Percentiles rank a stretch among this genome's conserved stretches.
These are phyloP conservation scores for Nebria brevicollis DNA, from an alignment of 2,888 invertebrate species.

Conservation along the genomic window DNA sequence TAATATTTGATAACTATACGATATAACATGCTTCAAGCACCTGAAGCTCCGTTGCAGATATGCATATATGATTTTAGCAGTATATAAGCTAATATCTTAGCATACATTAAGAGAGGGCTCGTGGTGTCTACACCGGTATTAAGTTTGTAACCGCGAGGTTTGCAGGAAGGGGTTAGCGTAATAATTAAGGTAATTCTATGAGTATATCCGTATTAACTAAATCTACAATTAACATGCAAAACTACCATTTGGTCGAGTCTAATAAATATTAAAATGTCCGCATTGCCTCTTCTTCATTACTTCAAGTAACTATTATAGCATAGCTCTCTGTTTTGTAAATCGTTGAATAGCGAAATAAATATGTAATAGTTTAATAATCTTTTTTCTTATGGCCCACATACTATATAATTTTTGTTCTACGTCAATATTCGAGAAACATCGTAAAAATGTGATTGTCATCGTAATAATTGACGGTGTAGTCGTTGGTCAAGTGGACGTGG, in stretches of 20 bases:
- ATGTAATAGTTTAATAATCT: conserved; percentile 11
- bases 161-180: not conserved
- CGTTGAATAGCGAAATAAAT: not conserved
- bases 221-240: conserved; percentile 28
- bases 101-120: no score
- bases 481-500: conserved; percentile 20
- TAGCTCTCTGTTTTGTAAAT: not conserved
- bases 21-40: no score
- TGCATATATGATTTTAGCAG: no score
- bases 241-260: conserved; percentile 5
- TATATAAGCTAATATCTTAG: no score
- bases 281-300: not conserved
- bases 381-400: conserved; percentile 7
- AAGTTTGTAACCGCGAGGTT: not conserved
- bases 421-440: conserved; percentile 2
- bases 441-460: conserved; percentile 28
- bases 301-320: not conserved
- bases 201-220: conserved; percentile 13
- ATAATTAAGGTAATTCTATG: conserved; percentile 7
- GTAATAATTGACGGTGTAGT: conserved; percentile 1
- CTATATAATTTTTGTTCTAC: conserved; percentile 12
- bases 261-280: conserved; percentile 27
- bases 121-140: not conserved
- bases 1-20: no score
- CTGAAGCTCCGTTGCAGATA: no score